Evolutionary conservation across 2,113 vertebrate genomes (phyloP), one percentile per base, ranked within the genome.

Genomic region (Coryphaenoides rupestris): DNA sequence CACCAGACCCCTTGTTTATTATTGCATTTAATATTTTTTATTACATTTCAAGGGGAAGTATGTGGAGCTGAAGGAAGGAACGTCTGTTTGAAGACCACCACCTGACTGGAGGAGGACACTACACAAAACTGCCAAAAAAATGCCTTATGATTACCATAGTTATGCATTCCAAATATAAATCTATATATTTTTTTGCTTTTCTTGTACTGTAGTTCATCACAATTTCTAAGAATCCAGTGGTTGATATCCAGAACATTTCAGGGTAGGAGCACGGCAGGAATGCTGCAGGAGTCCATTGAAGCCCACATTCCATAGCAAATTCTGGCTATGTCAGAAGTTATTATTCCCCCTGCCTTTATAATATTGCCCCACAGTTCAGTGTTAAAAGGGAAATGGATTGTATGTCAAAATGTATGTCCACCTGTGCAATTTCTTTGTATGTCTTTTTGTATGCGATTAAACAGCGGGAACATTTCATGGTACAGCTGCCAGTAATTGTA

Each of bases 321-420:
- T 88, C 83, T 89, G 90, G 74, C 87, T 76, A 68, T 87, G 87
- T 90, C 85, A 87, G 87, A 87, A 77, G 68, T 77, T 76, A 78
- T 84, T 77, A 84, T 77, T 72, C 71, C 64, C 80, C 72, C 74
- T 83, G 80, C 85, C 80, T 88, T n/a, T 86, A 80, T 21, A 79
- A 77, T 60, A 63, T 72, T 74, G 70, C 58, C 77, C 77, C 75
- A 76, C 74, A 79, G 81, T 80, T 87, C 88, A 90, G 88, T 90
- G 89, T 91, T 91, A 89, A 89, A 91, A 91, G 90, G 90, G 90
- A 90, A 89, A 80, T 65, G 5, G 75, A 75, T 60, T 87, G 89
- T 88, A 66, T 85, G 79, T 89, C 73, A 79, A 71, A 87, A 12
- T 70, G 90, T 89, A 74, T 88, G 87, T 85, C 82, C 87, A 86